Evolutionary conservation across 2,888 invertebrate genomes (phyloP).

Genomic region (Sceliomorpha sp.): DNA sequence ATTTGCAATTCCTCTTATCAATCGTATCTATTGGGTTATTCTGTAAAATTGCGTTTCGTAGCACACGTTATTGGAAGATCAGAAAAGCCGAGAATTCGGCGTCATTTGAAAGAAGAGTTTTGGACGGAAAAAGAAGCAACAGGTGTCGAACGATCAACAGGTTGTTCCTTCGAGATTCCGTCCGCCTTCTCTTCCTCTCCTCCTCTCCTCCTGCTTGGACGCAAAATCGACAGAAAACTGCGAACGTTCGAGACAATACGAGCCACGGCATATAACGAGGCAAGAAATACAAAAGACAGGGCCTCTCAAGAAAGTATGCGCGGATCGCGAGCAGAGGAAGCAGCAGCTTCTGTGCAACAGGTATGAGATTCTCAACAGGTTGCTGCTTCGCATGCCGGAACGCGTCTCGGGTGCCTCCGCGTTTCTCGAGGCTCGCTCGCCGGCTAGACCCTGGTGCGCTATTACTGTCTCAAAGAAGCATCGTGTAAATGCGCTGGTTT

Average conservation of each 20-base stretch:
- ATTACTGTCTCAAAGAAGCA: conserved; percentile 47
- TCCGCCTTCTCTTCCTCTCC: conserved; percentile 11
- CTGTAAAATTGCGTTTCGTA: no score
- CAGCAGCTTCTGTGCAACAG: conserved; percentile 65
- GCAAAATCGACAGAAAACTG: conserved; percentile 1
- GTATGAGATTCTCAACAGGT: conserved; percentile 76
- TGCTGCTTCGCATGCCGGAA: conserved; percentile 74
- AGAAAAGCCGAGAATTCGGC: no score
- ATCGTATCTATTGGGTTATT: no score
- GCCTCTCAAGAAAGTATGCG: conserved; percentile 59
- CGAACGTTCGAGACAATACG: conserved; percentile 13
- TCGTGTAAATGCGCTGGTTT: conserved; percentile 17
- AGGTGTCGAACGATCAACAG: conserved; percentile 33
- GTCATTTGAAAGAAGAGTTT: background rate
- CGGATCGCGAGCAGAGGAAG: conserved; percentile 65
- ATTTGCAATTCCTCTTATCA: no score
- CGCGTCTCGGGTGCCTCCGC: conserved; percentile 55
- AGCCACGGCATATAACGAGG: conserved; percentile 26
- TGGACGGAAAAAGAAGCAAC: conserved; percentile 17
- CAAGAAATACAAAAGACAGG: conserved; percentile 34
- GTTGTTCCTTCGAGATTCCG: conserved; percentile 22
- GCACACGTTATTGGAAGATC: no score
- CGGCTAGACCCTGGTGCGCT: conserved; percentile 26
- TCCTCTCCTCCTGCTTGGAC: conserved; percentile 8
- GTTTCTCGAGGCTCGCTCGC: conserved; percentile 53